phyloP scores from a whole-genome alignment of 2,797 vertebrate species.

The Anniella stebbinsi region DNA sequence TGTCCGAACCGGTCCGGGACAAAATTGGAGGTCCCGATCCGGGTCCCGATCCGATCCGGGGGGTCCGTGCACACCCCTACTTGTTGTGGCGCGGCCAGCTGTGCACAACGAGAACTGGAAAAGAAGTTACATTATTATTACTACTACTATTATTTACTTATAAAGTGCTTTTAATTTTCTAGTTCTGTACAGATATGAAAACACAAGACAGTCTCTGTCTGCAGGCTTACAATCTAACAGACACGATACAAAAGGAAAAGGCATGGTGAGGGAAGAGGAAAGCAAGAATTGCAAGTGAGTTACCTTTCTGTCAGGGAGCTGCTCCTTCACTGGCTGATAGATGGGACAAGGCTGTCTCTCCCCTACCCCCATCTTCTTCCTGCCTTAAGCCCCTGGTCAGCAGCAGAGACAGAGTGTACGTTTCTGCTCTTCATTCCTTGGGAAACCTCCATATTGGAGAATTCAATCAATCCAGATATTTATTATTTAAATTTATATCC shows the following conservation, averaged over 20 bases:
- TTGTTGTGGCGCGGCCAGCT: background rate
- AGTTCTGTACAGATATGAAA: background rate
- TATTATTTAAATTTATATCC: background rate
- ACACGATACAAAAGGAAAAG: background rate
- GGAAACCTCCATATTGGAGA: background rate
- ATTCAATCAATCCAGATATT: background rate
- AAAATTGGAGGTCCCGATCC: too few relatives aligned
- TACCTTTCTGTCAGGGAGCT: background rate
- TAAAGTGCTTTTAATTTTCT: background rate
- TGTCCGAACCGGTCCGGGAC: too few relatives aligned
- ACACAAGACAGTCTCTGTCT: background rate
- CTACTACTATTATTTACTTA: background rate
- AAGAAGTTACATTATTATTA: background rate
- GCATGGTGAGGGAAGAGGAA: background rate
- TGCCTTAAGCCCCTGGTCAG: too few relatives aligned
- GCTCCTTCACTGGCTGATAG: too few relatives aligned
- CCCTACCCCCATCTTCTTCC: too few relatives aligned
- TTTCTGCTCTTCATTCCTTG: background rate
- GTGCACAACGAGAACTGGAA: background rate
- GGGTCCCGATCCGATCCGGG: too few relatives aligned
- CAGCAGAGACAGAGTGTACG: background rate
- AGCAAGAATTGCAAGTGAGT: background rate
- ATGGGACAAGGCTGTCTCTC: too few relatives aligned
- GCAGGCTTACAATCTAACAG: background rate
- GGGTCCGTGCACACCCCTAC: too few relatives aligned